Evolutionary conservation across 2,888 invertebrate species (phyloP).

Genomic region (Tethea ocularis): DNA sequence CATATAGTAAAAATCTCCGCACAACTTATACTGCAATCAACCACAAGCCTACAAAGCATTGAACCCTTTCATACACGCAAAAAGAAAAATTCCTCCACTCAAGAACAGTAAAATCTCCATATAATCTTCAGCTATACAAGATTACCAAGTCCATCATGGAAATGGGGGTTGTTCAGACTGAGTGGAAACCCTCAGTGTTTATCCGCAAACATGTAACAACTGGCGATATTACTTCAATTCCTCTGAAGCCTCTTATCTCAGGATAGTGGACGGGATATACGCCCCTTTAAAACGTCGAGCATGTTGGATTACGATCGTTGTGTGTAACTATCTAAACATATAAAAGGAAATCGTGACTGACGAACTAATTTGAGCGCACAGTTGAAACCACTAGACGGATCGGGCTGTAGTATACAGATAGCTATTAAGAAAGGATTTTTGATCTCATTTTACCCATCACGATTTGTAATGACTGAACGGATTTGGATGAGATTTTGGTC

Average conservation of each 20-base stretch:
- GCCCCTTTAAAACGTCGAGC: conserved; percentile 13
- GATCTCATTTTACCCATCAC: too few species aligned
- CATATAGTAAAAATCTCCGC: too few species aligned
- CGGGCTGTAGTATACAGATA: too few species aligned
- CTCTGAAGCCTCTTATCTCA: conserved; percentile 63
- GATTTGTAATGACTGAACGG: too few species aligned
- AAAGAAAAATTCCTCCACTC: neutral
- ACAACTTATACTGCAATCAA: neutral
- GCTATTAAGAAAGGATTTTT: too few species aligned
- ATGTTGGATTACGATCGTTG: neutral
- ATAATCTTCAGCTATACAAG: conserved; percentile 30
- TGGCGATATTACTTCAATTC: conserved; percentile 67
- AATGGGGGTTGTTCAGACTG: conserved; percentile 27
- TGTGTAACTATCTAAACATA: too few species aligned
- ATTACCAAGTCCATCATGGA: conserved; percentile 56
- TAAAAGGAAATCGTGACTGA: too few species aligned
- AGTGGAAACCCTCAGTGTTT: conserved; percentile 46
- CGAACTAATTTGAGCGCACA: too few species aligned
- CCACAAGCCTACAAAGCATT: neutral
- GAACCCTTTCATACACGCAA: neutral
- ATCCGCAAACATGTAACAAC: conserved; percentile 60
- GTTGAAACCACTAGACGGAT: too few species aligned
- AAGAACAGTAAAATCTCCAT: conserved; percentile 3
- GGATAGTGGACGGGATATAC: conserved; percentile 43
- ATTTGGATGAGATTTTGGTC: too few species aligned